Evolutionary conservation across 2,888 invertebrate species (phyloP).

Genomic region (Sipha maydis): DNA sequence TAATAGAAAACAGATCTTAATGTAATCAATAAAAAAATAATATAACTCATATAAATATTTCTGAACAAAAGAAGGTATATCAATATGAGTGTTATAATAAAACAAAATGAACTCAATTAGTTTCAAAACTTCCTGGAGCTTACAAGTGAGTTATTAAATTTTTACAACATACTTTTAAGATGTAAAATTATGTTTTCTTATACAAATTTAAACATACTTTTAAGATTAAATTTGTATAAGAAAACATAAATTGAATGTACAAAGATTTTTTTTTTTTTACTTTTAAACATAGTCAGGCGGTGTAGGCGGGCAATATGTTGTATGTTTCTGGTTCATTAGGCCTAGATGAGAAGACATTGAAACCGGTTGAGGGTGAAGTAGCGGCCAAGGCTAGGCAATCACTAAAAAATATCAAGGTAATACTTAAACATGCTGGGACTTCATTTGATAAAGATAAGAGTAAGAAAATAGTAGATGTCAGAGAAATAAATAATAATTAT

Average conservation of each 20-base stretch:
- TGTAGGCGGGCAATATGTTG: slow-evolving; percentile 70
- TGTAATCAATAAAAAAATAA: slow-evolving; percentile 31
- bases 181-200: too few species aligned
- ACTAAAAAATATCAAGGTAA: slow-evolving; percentile 80
- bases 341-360: slow-evolving; percentile 75
- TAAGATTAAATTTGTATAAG: slow-evolving; percentile 10
- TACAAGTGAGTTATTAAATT: slow-evolving; percentile 42
- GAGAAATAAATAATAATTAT: neutral
- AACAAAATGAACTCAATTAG: slow-evolving; percentile 42
- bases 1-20: slow-evolving; percentile 1
- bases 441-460: slow-evolving; percentile 42
- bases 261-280: slow-evolving; percentile 58
- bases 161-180: slow-evolving; percentile 47
- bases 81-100: slow-evolving; percentile 43
- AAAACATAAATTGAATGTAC: slow-evolving; percentile 24
- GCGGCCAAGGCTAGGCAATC: slow-evolving; percentile 80
- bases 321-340: slow-evolving; percentile 73
- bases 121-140: slow-evolving; percentile 49
- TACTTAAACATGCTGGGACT: slow-evolving; percentile 69
- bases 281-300: slow-evolving; percentile 79
- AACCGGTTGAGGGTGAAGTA: slow-evolving; percentile 80
- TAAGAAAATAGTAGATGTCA: neutral
- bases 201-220: too few species aligned
- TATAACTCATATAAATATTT: slow-evolving; percentile 16
- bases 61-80: slow-evolving; percentile 24